Evolutionary conservation across 2,113 vertebrate species (phyloP), one percentile per base, ranked within the genome.

Genomic region (Amphilophus citrinellus): DNA sequence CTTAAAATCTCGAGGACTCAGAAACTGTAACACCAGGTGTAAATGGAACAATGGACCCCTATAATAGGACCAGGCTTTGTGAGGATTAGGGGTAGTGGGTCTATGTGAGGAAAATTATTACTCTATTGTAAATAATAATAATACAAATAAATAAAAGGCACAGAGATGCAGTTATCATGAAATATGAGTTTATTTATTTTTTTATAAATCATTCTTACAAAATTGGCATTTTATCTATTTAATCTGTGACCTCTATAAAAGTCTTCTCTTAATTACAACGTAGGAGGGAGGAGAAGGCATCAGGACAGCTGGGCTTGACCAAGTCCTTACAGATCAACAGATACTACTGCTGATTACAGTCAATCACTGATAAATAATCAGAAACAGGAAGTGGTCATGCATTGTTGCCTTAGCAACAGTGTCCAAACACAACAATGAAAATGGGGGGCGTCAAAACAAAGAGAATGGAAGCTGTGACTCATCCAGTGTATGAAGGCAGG

Each of bases 131-230:
- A 42, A 11, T 27, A 39, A 87, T 56, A 77, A 80, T 84, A 58
- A 60, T 39, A 68, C 35, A 73, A 22, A 27, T 8, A 6, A 10
- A 10, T 17, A 15, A 15, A 58, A 59, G 18, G 17, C 27, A 56
- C 18, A 39, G 44, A 84, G 8, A 66, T 61, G 47, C 60, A 24
- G 1, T 66, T 93, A 84, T 94, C 81, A 91, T 94, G 94, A 96
- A 95, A 95, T 95, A 95, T 89, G 84, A 92, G 93, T 96, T 96
- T 96, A 94, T 90, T 95, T 94, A 92, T 86, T 61, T 66, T 95
- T 94, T 95, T 94, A 94, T 80, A 91, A 95, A 96, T 96, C 96
- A 95, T 96, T 95, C 89, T 93, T 96, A 97, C 95, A 93, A 96
- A 95, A 94, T 96, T 95, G 94, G 87, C 94, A 95, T 81, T 93